These are phyloP conservation scores for Melanogrammus aeglefinus DNA, from an alignment of 2,797 vertebrate genomes.

Conservation along the genomic window DNA sequence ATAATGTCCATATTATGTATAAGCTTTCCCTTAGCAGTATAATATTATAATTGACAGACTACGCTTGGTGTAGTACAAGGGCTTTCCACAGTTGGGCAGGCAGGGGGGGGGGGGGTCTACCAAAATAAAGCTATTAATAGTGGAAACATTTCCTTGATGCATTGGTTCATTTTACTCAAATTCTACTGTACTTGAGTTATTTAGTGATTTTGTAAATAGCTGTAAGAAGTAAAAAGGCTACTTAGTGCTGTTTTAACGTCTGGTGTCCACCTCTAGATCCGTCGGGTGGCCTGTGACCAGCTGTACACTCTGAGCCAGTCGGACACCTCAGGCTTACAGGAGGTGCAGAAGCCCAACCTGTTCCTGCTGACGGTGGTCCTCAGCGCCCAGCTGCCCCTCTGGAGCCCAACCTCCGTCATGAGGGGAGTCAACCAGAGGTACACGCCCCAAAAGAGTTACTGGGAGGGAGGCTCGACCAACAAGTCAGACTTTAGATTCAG, in stretches of 20 bases:
- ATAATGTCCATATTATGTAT: too few species aligned
- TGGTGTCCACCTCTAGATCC: slow-evolving; percentile 76
- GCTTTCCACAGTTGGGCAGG: too few species aligned
- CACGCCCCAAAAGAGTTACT: background rate
- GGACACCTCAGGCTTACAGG: slow-evolving; percentile 88
- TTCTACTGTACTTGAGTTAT: background rate
- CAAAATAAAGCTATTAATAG: too few species aligned
- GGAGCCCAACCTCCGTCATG: slow-evolving; percentile 98
- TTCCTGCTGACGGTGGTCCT: slow-evolving; percentile 91
- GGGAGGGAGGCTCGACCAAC: background rate
- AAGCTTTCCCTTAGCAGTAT: too few species aligned
- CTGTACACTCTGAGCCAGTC: slow-evolving; percentile 96
- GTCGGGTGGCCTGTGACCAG: slow-evolving; percentile 95
- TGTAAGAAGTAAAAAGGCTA: background rate
- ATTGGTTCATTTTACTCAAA: too few species aligned
- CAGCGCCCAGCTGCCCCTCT: slow-evolving; percentile 94
- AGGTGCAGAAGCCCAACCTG: slow-evolving; percentile 93
- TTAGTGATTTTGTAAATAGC: background rate
- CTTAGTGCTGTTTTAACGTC: background rate
- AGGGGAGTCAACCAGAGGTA: slow-evolving; percentile 97
- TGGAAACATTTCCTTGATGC: too few species aligned
- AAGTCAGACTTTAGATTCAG: background rate
- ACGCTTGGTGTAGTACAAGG: too few species aligned
- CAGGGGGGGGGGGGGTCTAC: too few species aligned
- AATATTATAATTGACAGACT: too few species aligned